Base-by-base conservation (phyloP, 2,888 invertebrate species). In the Spialia ferax region DNA sequence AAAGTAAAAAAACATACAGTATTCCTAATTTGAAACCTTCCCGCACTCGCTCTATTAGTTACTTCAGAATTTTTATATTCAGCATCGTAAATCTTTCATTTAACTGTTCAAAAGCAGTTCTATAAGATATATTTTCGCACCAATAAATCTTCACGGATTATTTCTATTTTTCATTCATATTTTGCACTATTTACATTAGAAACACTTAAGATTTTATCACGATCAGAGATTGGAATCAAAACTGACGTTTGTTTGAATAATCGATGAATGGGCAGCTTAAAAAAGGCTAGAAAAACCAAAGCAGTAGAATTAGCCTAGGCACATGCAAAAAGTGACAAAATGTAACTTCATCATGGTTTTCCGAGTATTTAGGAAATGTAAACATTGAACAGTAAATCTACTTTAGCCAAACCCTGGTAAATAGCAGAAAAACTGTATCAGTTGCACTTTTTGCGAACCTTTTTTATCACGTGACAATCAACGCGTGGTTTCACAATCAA, bases 301-400 rank as follows among this genome's bases (percentile, higher is more conserved):
- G 8, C 23, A 29, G 52, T 52, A 23, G 10, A 66, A 66, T 66
- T 29, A 42, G 20, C 20, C 52, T 29, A 22, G 15, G 38, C 7
- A 6, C 18, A 60, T 13, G n/a, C 35, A 66, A 66, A 66, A 60
- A 48, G 11, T n/a, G 23, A n/a, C 48, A 23, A 65, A n/a, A 38
- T 52, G 64, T 57, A 48, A 48, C 48, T 23, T 15, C 50, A 50
- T 50, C 26, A 38, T 50, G n/a, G 48, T 65, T 65, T 57, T 65
- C 26, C 20, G 64, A 65, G 65, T 50, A 52, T 56, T 59, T 59
- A 65, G 57, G 65, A 59, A 65, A 59, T 59, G 35, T 32, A 65
- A 64, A 57, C 63, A n/a, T 45, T 48, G 18, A 55, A 55, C 23
- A 48, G 52, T 57, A 65, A 59, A 32, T 65, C 38, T 38, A 59